Conservation (phyloP, 2,888 invertebrate species). For the Pterostichus madidus region DNA sequence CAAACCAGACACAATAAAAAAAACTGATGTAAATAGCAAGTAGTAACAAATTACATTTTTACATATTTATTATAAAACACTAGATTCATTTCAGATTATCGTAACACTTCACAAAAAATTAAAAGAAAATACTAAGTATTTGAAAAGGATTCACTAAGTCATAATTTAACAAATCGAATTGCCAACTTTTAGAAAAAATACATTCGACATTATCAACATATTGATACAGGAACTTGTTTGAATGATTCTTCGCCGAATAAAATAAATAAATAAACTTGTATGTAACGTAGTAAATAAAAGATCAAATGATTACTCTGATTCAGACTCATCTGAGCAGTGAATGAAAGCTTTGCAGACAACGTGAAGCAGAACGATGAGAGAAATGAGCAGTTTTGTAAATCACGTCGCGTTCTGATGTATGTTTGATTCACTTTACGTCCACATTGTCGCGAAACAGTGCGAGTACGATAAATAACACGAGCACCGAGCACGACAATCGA, state of each 20-base stretch:
- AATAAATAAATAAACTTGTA: conserved; percentile 54
- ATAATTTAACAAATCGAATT: conserved; percentile 47
- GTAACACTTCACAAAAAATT: conserved; percentile 36
- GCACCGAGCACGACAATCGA: conserved; percentile 14
- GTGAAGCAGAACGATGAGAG: conserved; percentile 49
- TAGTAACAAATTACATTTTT: conserved; percentile 41
- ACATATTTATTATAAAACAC: conserved; percentile 30
- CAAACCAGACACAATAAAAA: conserved; percentile 34
- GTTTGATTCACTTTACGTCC: conserved; percentile 48
- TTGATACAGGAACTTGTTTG: conserved; percentile 26
- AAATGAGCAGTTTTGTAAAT: conserved; percentile 40
- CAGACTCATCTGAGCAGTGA: conserved; percentile 40
- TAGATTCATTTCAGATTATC: conserved; percentile 14
- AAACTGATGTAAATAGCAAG: conserved; percentile 8
- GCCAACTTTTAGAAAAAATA: conserved; percentile 31
- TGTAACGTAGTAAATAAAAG: conserved; percentile 53
- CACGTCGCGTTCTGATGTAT: conserved; percentile 35
- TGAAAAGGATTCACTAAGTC: conserved; percentile 49
- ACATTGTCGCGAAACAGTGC: conserved; percentile 50
- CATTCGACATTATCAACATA: conserved; percentile 42
- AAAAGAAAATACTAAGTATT: conserved; percentile 40
- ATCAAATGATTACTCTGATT: conserved; percentile 40
- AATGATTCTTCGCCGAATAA: conserved; percentile 18
- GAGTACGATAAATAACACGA: conserved; percentile 49
- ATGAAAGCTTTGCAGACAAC: conserved; percentile 41